These are phyloP conservation scores for Drosophila mimica DNA, from an alignment of 2,888 invertebrate genomes.

Conservation along the genomic window DNA sequence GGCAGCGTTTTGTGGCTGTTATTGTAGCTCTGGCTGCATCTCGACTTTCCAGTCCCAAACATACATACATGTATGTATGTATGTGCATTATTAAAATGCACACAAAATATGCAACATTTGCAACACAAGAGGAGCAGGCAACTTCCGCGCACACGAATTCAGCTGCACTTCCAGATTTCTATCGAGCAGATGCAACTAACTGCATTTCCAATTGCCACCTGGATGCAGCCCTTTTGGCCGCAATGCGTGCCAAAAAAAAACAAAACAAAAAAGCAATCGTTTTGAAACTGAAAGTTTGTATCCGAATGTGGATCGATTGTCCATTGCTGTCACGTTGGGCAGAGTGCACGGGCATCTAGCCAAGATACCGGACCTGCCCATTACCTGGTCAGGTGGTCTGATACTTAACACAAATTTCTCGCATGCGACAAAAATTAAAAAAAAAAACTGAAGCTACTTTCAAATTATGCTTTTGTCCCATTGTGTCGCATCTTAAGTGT, in stretches of 20 bases:
- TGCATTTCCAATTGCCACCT: conserved; percentile 23
- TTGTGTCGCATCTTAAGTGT: conserved; percentile 1
- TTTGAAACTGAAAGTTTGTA: conserved; percentile 61
- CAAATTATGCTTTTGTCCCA: conserved; percentile 9
- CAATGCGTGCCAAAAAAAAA: conserved; percentile 31
- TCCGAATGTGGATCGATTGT: conserved; percentile 32
- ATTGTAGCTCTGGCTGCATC: conserved; percentile 24
- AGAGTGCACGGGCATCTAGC: conserved; percentile 42
- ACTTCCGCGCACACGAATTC: conserved; percentile 42
- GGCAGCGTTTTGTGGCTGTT: conserved; percentile 29
- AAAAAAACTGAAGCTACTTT: conserved; percentile 39
- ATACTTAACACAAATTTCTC: background rate
- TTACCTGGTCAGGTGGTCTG: conserved; percentile 9
- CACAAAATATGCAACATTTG: conserved; percentile 30
- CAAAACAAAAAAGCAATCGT: conserved; percentile 16
- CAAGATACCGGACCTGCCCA: conserved; percentile 35
- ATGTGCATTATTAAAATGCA: conserved; percentile 21
- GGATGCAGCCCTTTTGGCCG: conserved; percentile 2
- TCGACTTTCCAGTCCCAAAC: conserved; percentile 53
- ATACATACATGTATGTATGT: background rate
- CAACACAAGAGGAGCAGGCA: conserved; percentile 27
- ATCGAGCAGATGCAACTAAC: conserved; percentile 49
- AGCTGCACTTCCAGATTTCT: conserved; percentile 33
- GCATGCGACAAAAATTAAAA: background rate
- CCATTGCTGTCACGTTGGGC: conserved; percentile 63